phyloP scores from a whole-genome alignment of 2,113 vertebrate species.

The Plotosus lineatus region DNA sequence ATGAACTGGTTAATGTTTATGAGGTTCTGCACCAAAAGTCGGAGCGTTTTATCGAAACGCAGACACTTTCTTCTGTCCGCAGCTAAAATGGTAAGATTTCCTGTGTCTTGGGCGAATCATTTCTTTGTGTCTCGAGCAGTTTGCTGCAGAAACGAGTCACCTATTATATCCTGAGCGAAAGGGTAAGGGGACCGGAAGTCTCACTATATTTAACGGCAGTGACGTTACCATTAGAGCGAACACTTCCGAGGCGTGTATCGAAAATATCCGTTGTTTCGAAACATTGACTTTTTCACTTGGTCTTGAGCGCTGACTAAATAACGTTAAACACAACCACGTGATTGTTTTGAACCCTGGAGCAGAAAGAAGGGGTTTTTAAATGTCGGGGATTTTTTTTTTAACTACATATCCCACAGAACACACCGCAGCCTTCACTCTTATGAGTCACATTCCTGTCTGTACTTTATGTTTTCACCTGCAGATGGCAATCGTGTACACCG shows the following conservation, averaged over 20 bases:
- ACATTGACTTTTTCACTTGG: no score
- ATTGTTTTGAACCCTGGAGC: neutral
- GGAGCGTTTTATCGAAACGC: conserved; percentile 36
- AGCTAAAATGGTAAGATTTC: conserved; percentile 70
- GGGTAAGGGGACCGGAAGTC: neutral
- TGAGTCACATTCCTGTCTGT: neutral
- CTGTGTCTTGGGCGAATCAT: neutral
- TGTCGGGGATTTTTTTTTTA: neutral
- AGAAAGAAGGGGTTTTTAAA: no score
- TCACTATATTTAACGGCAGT: neutral
- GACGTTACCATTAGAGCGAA: no score
- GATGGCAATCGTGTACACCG: neutral
- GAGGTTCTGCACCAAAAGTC: conserved; percentile 49
- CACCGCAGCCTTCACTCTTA: neutral
- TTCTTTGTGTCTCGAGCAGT: neutral
- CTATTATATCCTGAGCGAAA: neutral
- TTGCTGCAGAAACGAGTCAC: neutral
- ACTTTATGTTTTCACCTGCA: neutral
- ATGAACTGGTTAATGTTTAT: conserved; percentile 74
- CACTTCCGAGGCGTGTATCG: neutral
- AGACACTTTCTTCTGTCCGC: conserved; percentile 40
- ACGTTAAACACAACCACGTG: neutral
- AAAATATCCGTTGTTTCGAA: neutral
- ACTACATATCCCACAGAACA: neutral
- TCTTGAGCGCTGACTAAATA: neutral